Conservation (phyloP, 2,797 vertebrate genomes). For the Paramormyrops hopkinsi region DNA sequence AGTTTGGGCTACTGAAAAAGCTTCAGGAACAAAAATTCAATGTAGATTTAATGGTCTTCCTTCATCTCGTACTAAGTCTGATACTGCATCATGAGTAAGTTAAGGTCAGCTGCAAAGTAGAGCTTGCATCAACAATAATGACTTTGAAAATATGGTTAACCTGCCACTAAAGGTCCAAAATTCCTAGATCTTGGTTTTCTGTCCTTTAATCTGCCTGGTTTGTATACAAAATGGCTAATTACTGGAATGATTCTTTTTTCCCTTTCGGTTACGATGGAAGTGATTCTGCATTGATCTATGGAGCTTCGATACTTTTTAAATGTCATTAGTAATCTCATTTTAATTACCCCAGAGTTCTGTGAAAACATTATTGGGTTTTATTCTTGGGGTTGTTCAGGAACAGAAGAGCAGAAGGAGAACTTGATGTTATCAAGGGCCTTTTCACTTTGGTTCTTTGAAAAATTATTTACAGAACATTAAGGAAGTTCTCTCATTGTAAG, state of each 20-base stretch:
- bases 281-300: neutral
- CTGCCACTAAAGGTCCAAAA: neutral
- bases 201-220: neutral
- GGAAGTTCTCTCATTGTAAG: neutral
- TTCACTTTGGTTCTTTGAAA: neutral
- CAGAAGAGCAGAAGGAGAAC: neutral
- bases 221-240: neutral
- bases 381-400: neutral
- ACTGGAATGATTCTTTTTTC: neutral
- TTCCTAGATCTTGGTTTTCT: neutral
- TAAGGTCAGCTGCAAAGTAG: neutral
- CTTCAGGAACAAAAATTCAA: neutral
- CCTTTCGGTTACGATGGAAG: neutral
- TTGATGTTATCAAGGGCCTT: neutral
- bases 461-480: neutral
- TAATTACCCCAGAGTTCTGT: neutral
- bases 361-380: neutral
- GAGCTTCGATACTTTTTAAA: neutral
- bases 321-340: neutral
- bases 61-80: neutral
- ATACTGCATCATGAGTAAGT: neutral
- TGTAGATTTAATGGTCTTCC: neutral
- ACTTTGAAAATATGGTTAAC: neutral
- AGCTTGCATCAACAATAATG: neutral
- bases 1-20: neutral